Evolutionary conservation across 2,888 invertebrate genomes (phyloP).

Genomic region (Xanthorhoe spadicearia): DNA sequence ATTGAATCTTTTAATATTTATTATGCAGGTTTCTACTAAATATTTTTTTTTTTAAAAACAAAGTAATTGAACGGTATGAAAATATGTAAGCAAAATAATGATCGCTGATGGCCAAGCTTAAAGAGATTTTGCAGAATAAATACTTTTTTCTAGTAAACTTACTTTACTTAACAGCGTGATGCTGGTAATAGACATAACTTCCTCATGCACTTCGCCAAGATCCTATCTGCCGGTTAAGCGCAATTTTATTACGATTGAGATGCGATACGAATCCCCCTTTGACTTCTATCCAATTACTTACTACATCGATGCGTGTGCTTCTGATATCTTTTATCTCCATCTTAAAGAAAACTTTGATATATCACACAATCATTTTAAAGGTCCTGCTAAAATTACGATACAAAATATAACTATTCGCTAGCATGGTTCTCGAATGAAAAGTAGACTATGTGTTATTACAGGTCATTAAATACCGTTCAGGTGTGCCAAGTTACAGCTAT

Average conservation of each 20-base stretch:
- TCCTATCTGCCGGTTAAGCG: conserved; percentile 45
- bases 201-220: conserved; percentile 22
- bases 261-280: conserved; percentile 68
- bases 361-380: background rate
- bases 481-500: too few relatives aligned
- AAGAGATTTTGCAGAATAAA: too few relatives aligned
- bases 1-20: too few relatives aligned
- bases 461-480: too few relatives aligned
- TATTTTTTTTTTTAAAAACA: too few relatives aligned
- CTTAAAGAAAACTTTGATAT: conserved; percentile 30
- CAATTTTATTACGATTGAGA: conserved; percentile 80
- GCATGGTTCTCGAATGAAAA: too few relatives aligned
- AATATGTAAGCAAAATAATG: too few relatives aligned
- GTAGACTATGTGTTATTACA: too few relatives aligned
- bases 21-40: too few relatives aligned
- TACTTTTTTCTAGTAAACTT: conserved; percentile 11
- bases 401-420: background rate
- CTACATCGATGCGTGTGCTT: conserved; percentile 56
- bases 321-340: conserved; percentile 26
- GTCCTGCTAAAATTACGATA: background rate
- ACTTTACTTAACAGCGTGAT: too few relatives aligned
- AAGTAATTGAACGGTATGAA: too few relatives aligned
- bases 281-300: conserved; percentile 80
- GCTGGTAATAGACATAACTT: conserved; percentile 2
- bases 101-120: too few relatives aligned